These are phyloP conservation scores for Caenorhabditis angaria DNA, from an alignment of 2,888 invertebrate genomes.

Conservation along the genomic window DNA sequence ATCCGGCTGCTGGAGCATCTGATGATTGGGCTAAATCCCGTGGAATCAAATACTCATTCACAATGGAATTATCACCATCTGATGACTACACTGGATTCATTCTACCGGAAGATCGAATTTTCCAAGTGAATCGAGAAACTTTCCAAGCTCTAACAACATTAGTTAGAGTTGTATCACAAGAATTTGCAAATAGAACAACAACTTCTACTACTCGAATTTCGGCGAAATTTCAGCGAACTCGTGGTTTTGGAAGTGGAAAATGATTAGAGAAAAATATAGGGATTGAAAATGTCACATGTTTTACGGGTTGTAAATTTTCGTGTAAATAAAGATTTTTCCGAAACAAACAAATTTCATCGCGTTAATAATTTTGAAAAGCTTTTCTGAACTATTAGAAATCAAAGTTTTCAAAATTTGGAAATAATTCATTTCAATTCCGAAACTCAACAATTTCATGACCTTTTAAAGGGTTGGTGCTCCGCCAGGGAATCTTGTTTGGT, in stretches of 20 bases:
- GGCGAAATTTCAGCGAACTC: neutral
- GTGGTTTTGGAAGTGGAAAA: neutral
- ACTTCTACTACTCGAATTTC: neutral
- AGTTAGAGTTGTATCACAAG: neutral
- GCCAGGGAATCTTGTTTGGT: no score
- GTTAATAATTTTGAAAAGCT: no score
- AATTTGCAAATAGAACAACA: neutral
- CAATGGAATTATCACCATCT: conserved; percentile 61
- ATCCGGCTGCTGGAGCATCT: conserved; percentile 66
- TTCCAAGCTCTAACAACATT: neutral
- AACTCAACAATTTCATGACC: no score
- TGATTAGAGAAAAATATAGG: no score
- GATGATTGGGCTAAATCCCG: conserved; percentile 67
- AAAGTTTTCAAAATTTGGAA: no score
- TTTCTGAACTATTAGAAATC: no score
- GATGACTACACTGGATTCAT: conserved; percentile 13
- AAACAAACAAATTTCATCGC: no score
- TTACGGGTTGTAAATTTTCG: neutral
- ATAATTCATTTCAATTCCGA: no score
- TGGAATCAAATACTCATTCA: conserved; percentile 67
- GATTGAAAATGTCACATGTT: no score
- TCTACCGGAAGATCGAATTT: conserved; percentile 4
- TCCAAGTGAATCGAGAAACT: neutral
- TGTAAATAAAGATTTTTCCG: neutral
- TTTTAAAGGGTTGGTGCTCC: no score